phyloP scores from a whole-genome alignment of 2,797 vertebrate species.

The Lutjanus argentimaculatus region DNA sequence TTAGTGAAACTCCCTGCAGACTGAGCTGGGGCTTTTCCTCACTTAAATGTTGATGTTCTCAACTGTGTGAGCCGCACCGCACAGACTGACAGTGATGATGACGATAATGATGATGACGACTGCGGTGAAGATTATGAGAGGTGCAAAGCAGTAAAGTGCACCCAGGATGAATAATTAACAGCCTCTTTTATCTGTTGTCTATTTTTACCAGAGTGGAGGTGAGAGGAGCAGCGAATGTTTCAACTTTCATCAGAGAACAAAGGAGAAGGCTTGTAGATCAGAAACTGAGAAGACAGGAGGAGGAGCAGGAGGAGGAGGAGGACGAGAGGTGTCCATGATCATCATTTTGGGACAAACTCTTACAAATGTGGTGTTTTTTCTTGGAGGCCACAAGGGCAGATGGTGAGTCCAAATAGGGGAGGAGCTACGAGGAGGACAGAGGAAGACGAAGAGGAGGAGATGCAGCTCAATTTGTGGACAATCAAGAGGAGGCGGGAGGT shows the following conservation, averaged over 20 bases:
- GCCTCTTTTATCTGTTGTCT: conserved; percentile 35
- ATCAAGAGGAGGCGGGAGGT: neutral
- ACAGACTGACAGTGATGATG: conserved; percentile 18
- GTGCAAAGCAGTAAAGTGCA: conserved; percentile 45
- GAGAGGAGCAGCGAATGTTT: conserved; percentile 29
- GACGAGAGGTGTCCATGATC: neutral
- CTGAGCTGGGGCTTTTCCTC: neutral
- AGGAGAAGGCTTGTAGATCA: neutral
- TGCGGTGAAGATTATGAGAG: conserved; percentile 36
- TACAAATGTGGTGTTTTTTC: neutral
- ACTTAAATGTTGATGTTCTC: neutral
- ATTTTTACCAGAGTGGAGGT: conserved; percentile 53
- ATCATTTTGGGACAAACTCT: neutral
- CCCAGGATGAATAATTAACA: conserved; percentile 66
- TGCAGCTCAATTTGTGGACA: neutral
- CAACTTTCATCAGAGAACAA: conserved; percentile 34
- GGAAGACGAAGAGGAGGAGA: neutral
- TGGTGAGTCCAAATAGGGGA: neutral
- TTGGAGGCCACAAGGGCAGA: neutral
- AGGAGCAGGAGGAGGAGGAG: neutral
- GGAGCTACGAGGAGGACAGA: neutral
- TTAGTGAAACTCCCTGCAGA: neutral
- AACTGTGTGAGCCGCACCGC: neutral
- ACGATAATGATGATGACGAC: conserved; percentile 16
- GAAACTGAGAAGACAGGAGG: neutral